A percentile compares a stretch with the other conserved stretches of the same genome.
phyloP scores from a whole-genome alignment of 2,888 invertebrate species.

The Trissolcus brochymenae region DNA sequence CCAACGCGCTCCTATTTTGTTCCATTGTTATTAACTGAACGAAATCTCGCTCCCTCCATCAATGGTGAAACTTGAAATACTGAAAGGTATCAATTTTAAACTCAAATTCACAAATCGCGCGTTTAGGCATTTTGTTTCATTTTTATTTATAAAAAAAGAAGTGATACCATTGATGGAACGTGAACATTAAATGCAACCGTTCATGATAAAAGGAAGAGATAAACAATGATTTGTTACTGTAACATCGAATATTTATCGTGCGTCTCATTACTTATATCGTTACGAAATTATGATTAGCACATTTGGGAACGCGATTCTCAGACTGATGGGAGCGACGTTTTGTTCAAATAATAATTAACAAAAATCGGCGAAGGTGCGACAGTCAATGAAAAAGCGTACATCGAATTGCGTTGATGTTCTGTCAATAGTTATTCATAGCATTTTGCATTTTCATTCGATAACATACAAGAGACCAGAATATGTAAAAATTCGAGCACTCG shows the following conservation, averaged over 20 bases:
- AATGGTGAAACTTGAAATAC: constrained; percentile 61
- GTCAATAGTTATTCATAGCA: constrained; percentile 8
- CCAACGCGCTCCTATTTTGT: not conserved
- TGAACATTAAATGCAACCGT: too few relatives aligned
- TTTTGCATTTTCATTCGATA: constrained; percentile 24
- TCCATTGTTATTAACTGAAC: constrained; percentile 20
- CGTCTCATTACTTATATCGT: too few relatives aligned
- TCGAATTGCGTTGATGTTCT: constrained; percentile 26
- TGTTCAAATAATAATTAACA: not conserved
- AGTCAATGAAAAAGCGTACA: constrained; percentile 44
- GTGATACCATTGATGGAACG: constrained; percentile 4
- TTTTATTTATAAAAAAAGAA: not conserved
- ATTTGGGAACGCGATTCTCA: too few relatives aligned
- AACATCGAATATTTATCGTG: too few relatives aligned
- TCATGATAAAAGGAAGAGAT: too few relatives aligned
- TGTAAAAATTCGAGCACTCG: constrained; percentile 52
- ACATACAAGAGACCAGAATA: constrained; percentile 53
- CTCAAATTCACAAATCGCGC: constrained; percentile 29
- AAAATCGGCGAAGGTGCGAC: constrained; percentile 24
- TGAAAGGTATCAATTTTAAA: constrained; percentile 51
- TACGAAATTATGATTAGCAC: too few relatives aligned
- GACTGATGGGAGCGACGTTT: too few relatives aligned
- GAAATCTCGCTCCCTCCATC: constrained; percentile 50
- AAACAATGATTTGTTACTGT: not conserved
- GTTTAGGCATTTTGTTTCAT: constrained; percentile 1